These are phyloP conservation scores for Flabesymbios commensalis DNA, from an alignment of 2,888 invertebrate species.

Conservation along the genomic window DNA sequence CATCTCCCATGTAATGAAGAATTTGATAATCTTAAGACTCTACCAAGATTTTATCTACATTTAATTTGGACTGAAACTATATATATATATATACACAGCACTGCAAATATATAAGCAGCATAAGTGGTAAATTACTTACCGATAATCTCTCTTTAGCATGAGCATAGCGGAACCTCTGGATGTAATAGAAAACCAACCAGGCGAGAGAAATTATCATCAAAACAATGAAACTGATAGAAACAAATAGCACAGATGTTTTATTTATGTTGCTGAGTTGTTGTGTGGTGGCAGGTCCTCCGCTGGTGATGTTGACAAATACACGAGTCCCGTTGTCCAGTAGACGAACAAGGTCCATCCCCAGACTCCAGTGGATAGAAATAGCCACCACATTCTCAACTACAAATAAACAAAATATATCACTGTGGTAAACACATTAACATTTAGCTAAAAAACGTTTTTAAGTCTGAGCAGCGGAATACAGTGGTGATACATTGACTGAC, in stretches of 20 bases:
- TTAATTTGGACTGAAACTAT: too few relatives aligned
- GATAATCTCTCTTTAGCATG: constrained; percentile 93
- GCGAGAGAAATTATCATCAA: constrained; percentile 92
- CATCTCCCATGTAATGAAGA: too few relatives aligned
- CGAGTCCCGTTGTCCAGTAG: constrained; percentile 72
- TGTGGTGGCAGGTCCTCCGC: constrained; percentile 68
- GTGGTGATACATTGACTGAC: too few relatives aligned
- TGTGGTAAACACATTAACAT: too few relatives aligned
- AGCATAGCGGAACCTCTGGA: constrained; percentile 90
- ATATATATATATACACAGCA: too few relatives aligned
- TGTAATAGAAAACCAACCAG: constrained; percentile 95
- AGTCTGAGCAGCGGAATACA: too few relatives aligned
- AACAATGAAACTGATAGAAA: constrained; percentile 93
- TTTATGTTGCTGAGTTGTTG: constrained; percentile 62
- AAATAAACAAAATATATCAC: constrained; percentile 37
- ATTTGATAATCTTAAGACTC: too few relatives aligned
- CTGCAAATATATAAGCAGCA: too few relatives aligned
- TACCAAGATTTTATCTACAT: too few relatives aligned
- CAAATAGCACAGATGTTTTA: constrained; percentile 86
- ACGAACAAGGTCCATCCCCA: constrained; percentile 75
- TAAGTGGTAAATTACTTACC: constrained; percentile 65
- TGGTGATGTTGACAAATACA: constrained; percentile 73
- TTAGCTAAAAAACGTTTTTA: too few relatives aligned
- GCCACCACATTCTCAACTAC: constrained; percentile 76
- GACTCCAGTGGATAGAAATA: constrained; percentile 78